Base-by-base conservation (phyloP, 2,113 vertebrate species). In the Oryzias woworae region DNA sequence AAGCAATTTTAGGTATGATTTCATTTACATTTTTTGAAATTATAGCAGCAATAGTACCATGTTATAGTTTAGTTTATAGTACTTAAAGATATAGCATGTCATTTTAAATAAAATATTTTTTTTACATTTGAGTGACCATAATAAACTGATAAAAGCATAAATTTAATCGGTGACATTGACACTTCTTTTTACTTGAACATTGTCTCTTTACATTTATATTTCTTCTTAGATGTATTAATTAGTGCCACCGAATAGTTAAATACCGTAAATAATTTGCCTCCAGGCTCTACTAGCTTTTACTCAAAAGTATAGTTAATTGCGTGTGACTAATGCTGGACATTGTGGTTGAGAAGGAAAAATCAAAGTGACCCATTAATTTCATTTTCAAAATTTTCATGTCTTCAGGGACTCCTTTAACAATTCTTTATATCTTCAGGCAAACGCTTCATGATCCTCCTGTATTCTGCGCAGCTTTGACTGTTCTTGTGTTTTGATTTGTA, bases 141-240 rank as follows among this genome's bases (percentile, higher is more conserved):
- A n/a, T 20, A 13, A 12, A 15, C 47, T 20, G 12, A 10, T 12
- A 20, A 20, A 48, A 48, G 5, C 7, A 18, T 48, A 6, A 8
- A 18, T 48, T 18, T 18, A 47, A 47, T 47, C 45, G 17, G 14
- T 12, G 7, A 8, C 12, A 48, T 18, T 8, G 20, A 20, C 20
- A 20, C n/a, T 48, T 48, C 23, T 64, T 52, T 64, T 57, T 52
- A 42, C 45, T 71, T 59, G 26, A 73, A 67, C 67, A 69, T 79
- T 73, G 79, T 74, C 80, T 65, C 44, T 74, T 24, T 58, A 41
- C 62, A 22, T 23, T 56, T 67, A 20, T 68, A 61, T 55, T 70
- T 50, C 23, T 61, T 69, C 73, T 81, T 48, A 71, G 49, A 26
- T 72, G 44, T 67, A 23, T 81, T 90, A 81, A 90, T 88, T 85